Evolutionary conservation across 2,888 invertebrate species (phyloP).

Genomic region (Cartodere bifasciata): DNA sequence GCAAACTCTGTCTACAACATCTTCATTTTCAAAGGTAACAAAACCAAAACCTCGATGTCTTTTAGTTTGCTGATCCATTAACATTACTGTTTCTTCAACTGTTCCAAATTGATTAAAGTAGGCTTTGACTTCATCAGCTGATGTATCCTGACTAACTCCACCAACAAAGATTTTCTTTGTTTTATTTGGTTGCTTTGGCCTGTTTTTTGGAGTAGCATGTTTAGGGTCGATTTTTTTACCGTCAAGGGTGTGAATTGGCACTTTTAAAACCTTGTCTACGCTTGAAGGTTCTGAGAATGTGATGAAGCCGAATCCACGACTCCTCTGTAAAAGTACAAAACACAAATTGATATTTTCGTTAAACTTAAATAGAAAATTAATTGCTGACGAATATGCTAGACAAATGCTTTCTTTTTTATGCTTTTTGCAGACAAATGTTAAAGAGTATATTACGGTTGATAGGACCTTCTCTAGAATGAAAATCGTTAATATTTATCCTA

Average conservation of each 20-base stretch:
- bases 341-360: no score
- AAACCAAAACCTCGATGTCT: slow-evolving; percentile 85
- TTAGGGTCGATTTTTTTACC: slow-evolving; percentile 92
- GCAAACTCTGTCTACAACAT: slow-evolving; percentile 84
- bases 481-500: no score
- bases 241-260: slow-evolving; percentile 81
- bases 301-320: slow-evolving; percentile 89
- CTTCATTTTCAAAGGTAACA: slow-evolving; percentile 84
- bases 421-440: no score
- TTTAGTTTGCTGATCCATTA: slow-evolving; percentile 89
- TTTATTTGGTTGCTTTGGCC: slow-evolving; percentile 73
- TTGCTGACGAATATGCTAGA: no score
- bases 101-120: slow-evolving; percentile 85
- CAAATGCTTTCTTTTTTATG: no score
- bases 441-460: no score
- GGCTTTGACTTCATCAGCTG: slow-evolving; percentile 79
- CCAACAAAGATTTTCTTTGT: slow-evolving; percentile 84
- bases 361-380: no score
- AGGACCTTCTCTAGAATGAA: no score
- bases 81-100: slow-evolving; percentile 84
- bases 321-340: slow-evolving; percentile 54
- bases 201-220: slow-evolving; percentile 83
- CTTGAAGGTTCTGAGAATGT: slow-evolving; percentile 84
- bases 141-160: slow-evolving; percentile 84
- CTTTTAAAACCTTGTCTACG: slow-evolving; percentile 82